Evolutionary conservation across 2,888 invertebrate species (phyloP).

Genomic region (Rhingia campestris): DNA sequence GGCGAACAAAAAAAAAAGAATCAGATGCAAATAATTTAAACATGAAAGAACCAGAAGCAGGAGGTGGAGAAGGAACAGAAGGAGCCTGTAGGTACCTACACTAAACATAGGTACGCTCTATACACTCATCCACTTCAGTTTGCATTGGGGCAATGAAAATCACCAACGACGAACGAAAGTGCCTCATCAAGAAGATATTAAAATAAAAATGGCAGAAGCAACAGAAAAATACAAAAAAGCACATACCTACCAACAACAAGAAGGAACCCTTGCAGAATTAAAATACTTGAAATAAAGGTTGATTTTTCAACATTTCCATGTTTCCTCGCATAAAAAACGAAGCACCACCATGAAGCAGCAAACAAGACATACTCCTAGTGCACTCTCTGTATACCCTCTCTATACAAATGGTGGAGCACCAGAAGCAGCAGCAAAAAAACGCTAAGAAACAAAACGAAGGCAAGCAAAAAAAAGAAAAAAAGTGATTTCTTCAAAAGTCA

Average conservation of each 20-base stretch:
- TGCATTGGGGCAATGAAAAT: conserved; percentile 60
- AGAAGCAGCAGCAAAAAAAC: conserved; percentile 18
- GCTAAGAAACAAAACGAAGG: conserved; percentile 54
- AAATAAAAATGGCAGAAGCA: conserved; percentile 71
- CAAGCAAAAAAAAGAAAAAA: conserved; percentile 33
- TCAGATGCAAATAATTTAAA: conserved; percentile 74
- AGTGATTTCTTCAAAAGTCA: conserved; percentile 73
- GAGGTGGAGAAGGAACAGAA: conserved; percentile 7
- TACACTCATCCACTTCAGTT: conserved; percentile 34
- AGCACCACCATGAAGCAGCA: conserved; percentile 13
- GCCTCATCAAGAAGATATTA: conserved; percentile 74
- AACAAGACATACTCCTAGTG: conserved; percentile 43
- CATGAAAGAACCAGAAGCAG: conserved; percentile 50
- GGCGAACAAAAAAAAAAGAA: conserved; percentile 65
- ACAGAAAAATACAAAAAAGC: conserved; percentile 25
- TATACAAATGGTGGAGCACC: conserved; percentile 52
- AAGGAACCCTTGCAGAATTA: conserved; percentile 68
- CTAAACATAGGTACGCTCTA: conserved; percentile 13
- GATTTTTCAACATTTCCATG: conserved; percentile 73
- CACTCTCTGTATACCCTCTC: conserved; percentile 10
- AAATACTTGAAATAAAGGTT: conserved; percentile 72
- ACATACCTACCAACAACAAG: conserved; percentile 37
- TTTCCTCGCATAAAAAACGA: conserved; percentile 40
- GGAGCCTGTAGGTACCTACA: conserved; percentile 14
- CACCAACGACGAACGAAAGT: conserved; percentile 69